These are phyloP conservation scores for Drosophila bipectinata DNA, from an alignment of 1,140 invertebrate genomes.

Conservation along the genomic window DNA sequence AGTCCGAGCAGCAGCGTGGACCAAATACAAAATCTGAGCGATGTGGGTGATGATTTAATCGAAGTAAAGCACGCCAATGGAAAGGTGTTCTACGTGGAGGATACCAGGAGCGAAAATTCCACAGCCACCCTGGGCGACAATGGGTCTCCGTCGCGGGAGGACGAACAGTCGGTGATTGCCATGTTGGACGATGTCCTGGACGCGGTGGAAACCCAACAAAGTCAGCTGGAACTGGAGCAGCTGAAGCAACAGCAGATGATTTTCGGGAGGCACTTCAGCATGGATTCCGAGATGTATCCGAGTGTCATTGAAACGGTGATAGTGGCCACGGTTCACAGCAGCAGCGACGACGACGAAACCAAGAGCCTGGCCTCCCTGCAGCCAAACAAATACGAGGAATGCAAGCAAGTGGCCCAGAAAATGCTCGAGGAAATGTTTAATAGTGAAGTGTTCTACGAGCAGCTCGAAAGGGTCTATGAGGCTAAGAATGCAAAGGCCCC, in stretches of 20 bases:
- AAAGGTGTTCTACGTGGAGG: constrained; percentile 75
- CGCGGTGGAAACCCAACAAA: constrained; percentile 59
- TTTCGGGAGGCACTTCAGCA: constrained; percentile 67
- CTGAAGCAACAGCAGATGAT: constrained; percentile 39
- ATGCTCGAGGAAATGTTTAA: constrained; percentile 70
- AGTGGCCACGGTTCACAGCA: constrained; percentile 77
- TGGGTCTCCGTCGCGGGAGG: constrained; percentile 36
- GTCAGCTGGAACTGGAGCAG: constrained; percentile 29
- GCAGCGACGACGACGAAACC: constrained; percentile 59
- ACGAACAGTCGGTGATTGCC: constrained; percentile 75
- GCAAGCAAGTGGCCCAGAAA: constrained; percentile 42
- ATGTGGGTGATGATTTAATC: constrained; percentile 65
- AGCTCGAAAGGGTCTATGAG: constrained; percentile 25
- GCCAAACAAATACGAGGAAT: constrained; percentile 45
- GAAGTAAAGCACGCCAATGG: constrained; percentile 73
- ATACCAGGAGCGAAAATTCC: constrained; percentile 63
- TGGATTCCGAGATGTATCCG: constrained; percentile 75
- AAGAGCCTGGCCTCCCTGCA: constrained; percentile 15
- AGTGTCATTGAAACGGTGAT: constrained; percentile 78
- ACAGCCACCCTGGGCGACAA: constrained; percentile 15
- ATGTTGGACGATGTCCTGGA: constrained; percentile 78
- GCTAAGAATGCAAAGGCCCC: not conserved
- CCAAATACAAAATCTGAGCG: constrained; percentile 72
- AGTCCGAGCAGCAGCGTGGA: constrained; percentile 57
- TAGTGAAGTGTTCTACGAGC: constrained; percentile 57